Conservation (phyloP, 2,888 invertebrate species). For the Epistrophe eligans region DNA sequence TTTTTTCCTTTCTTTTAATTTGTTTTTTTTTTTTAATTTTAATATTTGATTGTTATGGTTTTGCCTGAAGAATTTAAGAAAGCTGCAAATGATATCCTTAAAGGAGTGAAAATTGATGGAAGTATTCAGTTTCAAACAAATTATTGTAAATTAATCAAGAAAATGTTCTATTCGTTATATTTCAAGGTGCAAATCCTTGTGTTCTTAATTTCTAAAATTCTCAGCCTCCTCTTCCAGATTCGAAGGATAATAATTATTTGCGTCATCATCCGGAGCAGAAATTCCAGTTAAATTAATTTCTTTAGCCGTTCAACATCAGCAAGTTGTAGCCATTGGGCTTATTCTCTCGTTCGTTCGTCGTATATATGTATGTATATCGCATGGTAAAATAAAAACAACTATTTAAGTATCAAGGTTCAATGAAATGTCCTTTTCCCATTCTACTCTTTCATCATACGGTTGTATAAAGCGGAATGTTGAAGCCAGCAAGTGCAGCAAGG, state of each 20-base stretch:
- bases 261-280: conserved; percentile 61
- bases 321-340: conserved; percentile 27
- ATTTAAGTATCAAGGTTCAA: conserved; percentile 49
- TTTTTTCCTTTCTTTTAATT: background rate
- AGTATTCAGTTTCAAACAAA: conserved; percentile 3
- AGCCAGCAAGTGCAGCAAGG: conserved; percentile 48
- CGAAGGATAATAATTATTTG: conserved; percentile 64
- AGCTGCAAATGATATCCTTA: conserved; percentile 3
- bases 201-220: background rate
- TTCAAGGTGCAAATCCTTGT: background rate
- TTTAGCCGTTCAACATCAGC: conserved; percentile 35
- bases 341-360: background rate
- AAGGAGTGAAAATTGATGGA: background rate
- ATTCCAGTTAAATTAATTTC: conserved; percentile 75
- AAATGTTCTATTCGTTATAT: no score
- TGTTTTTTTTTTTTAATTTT: background rate
- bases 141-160: conserved; percentile 1
- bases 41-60: conserved; percentile 31
- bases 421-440: conserved; percentile 52
- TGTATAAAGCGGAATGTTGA: conserved; percentile 47
- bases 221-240: background rate
- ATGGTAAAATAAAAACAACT: background rate
- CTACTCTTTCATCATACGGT: background rate
- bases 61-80: background rate
- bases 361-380: background rate